Evolutionary conservation across 2,113 vertebrate genomes (phyloP).

Genomic region (Grammomys dolichurus): DNA sequence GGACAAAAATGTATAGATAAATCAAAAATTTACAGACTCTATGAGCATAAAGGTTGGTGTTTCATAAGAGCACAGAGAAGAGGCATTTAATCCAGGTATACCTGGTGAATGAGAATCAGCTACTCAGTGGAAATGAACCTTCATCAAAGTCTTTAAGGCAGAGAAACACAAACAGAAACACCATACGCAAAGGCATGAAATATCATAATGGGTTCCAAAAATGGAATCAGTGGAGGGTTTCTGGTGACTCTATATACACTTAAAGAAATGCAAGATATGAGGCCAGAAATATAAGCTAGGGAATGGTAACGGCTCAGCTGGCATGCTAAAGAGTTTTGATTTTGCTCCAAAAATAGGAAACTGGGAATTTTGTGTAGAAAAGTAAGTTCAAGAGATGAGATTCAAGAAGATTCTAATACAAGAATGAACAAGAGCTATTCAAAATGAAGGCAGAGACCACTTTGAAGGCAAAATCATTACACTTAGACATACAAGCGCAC

Average conservation of each 20-base stretch:
- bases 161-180: conserved; percentile 48
- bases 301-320: not conserved
- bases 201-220: not conserved
- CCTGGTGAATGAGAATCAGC: not conserved
- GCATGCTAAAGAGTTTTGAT: not conserved
- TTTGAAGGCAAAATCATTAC: not conserved
- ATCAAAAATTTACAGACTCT: conserved; percentile 13
- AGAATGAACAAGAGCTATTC: not conserved
- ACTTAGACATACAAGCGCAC: not conserved
- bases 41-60: not conserved
- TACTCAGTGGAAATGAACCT: not conserved
- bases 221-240: not conserved
- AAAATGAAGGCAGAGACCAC: conserved; percentile 3
- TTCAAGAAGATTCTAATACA: not conserved
- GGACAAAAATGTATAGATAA: conserved; percentile 15
- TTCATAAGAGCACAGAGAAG: conserved; percentile 1
- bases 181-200: not conserved
- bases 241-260: not conserved
- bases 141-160: conserved; percentile 36
- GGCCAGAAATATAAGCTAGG: not conserved
- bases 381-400: conserved; percentile 3
- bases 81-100: not conserved
- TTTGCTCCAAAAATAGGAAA: conserved; percentile 24
- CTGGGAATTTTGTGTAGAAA: not conserved
- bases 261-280: not conserved